Conservation (phyloP, 2,797 vertebrate genomes). For the Xenops minutus region DNA sequence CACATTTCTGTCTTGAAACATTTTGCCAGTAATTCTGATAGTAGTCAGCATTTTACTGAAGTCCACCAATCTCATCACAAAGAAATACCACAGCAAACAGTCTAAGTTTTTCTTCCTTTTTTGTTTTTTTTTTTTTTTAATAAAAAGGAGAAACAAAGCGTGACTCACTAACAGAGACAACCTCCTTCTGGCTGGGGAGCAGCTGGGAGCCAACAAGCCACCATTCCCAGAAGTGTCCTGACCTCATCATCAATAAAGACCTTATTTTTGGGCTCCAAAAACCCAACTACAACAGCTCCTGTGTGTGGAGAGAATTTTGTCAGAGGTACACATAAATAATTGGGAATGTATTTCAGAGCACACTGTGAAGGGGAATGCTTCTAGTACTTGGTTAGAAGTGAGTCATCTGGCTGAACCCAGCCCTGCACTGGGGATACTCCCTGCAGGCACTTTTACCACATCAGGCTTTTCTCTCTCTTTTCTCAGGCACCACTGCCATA, state of each 20-base stretch:
- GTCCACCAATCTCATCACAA: not conserved
- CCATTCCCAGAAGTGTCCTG: not conserved
- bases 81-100: not conserved
- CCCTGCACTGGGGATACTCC: not conserved
- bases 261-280: not conserved
- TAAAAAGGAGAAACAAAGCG: not conserved
- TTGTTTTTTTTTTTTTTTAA: too few relatives aligned
- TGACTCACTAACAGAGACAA: not conserved
- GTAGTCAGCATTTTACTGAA: not conserved
- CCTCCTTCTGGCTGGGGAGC: not conserved
- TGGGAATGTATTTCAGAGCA: not conserved
- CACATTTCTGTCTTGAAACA: not conserved
- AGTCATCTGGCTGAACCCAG: not conserved
- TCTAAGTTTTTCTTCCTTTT: not conserved
- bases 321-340: not conserved
- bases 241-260: constrained; percentile 7
- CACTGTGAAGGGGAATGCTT: not conserved
- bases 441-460: not conserved
- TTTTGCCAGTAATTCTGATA: not conserved
- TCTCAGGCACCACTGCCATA: not conserved
- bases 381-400: not conserved
- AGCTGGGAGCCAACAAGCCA: not conserved
- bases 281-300: not conserved
- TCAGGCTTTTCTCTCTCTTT: not conserved
- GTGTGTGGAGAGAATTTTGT: not conserved